A percentile compares a stretch with the other conserved stretches of the same genome.
Evolutionary conservation across 2,888 invertebrate genomes (phyloP).

Genomic region (Nephrotoma flavescens): DNA sequence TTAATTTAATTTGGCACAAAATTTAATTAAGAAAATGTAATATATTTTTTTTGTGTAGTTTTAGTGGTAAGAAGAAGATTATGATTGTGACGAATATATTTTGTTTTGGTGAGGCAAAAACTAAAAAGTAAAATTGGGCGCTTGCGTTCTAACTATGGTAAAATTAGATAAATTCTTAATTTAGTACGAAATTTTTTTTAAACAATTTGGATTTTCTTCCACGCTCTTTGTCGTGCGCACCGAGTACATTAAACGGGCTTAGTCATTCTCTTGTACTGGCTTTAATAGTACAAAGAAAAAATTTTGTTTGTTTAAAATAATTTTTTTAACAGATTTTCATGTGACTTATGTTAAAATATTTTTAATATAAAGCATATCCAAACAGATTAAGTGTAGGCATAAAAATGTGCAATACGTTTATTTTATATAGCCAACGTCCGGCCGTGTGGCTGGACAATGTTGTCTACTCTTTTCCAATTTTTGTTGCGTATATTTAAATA

Average conservation of each 20-base stretch:
- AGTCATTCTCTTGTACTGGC: background rate
- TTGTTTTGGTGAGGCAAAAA: background rate
- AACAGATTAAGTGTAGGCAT: too few relatives aligned
- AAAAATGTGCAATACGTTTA: background rate
- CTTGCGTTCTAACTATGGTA: background rate
- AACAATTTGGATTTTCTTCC: background rate
- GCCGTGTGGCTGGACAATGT: too few relatives aligned
- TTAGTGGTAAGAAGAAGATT: background rate
- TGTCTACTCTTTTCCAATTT: too few relatives aligned
- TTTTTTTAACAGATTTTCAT: background rate
- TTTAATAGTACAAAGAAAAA: background rate
- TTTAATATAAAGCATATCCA: background rate
- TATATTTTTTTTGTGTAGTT: background rate
- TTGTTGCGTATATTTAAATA: too few relatives aligned
- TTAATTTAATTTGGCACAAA: conserved; percentile 1
- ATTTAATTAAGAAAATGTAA: background rate
- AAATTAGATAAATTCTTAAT: background rate
- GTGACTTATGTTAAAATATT: background rate
- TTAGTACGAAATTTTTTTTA: background rate
- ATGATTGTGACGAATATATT: background rate
- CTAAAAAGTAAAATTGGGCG: background rate
- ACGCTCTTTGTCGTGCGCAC: background rate
- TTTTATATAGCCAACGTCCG: too few relatives aligned
- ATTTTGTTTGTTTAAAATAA: background rate
- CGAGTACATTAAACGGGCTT: background rate